Evolutionary conservation across 2,888 invertebrate species (phyloP).

Genomic region (Morinoia aosen): DNA sequence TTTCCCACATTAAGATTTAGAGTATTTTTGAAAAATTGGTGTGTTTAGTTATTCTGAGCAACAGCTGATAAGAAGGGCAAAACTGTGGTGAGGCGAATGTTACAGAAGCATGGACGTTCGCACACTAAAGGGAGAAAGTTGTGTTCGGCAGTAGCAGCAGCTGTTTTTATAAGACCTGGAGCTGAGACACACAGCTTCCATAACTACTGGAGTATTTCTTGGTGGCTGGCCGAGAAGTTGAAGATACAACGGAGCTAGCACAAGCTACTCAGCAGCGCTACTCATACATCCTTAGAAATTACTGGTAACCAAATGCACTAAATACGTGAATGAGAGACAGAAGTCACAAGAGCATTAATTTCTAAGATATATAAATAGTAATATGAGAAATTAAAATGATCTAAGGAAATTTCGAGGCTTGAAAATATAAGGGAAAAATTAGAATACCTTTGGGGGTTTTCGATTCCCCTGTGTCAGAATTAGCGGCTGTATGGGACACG

Average conservation of each 20-base stretch:
- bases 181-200: not conserved
- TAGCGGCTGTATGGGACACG: conserved; percentile 64
- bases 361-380: conserved; percentile 47
- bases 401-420: conserved; percentile 32
- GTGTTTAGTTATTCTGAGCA: not conserved
- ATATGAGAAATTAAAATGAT: conserved; percentile 14
- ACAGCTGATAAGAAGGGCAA: not conserved
- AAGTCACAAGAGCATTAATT: conserved; percentile 42
- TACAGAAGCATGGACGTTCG: not conserved
- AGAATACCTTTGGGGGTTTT: conserved; percentile 67
- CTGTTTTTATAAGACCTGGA: not conserved
- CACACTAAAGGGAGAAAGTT: not conserved
- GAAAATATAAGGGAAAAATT: conserved; percentile 56
- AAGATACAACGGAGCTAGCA: conserved; percentile 45
- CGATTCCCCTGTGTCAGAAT: conserved; percentile 67
- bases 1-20: no score
- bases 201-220: conserved; percentile 9
- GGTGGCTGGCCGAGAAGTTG: not conserved
- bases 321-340: conserved; percentile 27
- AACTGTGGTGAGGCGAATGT: not conserved
- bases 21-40: not conserved
- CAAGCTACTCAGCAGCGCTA: conserved; percentile 32
- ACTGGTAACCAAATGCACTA: conserved; percentile 45
- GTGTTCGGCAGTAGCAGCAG: not conserved
- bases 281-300: conserved; percentile 1